These are phyloP conservation scores for Xestia c-nigrum DNA, from an alignment of 2,888 invertebrate genomes.

Conservation along the genomic window DNA sequence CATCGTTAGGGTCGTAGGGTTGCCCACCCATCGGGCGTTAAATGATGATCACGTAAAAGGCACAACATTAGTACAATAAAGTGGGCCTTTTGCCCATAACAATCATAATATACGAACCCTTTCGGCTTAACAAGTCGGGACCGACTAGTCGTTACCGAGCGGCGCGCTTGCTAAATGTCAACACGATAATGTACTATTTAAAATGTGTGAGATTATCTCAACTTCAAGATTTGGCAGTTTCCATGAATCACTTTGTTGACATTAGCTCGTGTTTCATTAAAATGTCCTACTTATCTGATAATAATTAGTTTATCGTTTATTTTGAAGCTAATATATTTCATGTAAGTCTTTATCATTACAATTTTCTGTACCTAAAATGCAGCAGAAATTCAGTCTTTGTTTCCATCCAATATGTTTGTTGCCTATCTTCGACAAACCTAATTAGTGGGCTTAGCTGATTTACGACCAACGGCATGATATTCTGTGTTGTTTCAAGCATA, in stretches of 20 bases:
- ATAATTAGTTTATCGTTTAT: not conserved
- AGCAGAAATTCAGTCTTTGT: not conserved
- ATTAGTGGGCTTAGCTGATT: not conserved
- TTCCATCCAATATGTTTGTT: not conserved
- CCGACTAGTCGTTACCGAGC: constrained; percentile 75
- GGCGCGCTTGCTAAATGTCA: constrained; percentile 75
- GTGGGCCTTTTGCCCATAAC: constrained; percentile 84
- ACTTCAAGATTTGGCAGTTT: constrained; percentile 50
- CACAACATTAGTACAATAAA: constrained; percentile 85
- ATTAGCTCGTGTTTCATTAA: not conserved
- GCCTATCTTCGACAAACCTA: constrained; percentile 4
- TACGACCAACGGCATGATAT: not conserved
- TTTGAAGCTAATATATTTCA: not conserved
- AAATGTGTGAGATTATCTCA: constrained; percentile 70
- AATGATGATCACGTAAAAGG: constrained; percentile 84
- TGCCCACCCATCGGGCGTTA: constrained; percentile 74
- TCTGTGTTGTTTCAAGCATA: not conserved
- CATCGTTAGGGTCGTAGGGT: constrained; percentile 68
- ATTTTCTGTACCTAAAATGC: constrained; percentile 1
- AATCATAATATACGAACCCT: constrained; percentile 86
- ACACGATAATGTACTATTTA: constrained; percentile 78
- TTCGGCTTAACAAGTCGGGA: constrained; percentile 72
- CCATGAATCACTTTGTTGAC: not conserved
- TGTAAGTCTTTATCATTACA: not conserved
- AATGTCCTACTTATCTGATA: constrained; percentile 9